Base-by-base conservation (phyloP, 2,113 vertebrate species). In the Dasyprocta punctata region DNA sequence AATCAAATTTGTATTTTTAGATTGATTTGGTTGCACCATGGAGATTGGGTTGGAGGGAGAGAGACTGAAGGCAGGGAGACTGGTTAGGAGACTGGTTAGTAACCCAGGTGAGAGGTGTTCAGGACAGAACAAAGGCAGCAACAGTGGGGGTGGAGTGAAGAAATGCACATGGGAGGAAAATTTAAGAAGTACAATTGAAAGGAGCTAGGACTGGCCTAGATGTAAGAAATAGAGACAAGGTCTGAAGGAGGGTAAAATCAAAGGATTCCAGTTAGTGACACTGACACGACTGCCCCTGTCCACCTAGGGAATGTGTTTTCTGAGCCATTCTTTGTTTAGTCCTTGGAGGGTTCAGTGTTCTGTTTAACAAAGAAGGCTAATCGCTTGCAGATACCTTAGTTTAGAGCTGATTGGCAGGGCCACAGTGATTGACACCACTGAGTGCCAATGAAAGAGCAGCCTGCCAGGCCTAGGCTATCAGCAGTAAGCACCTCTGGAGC, bases 321-420 rank as follows among this genome's bases (percentile, higher is more conserved):
- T 86, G 49, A 96, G 65, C 47, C 67, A 89, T 83, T 95, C 96
- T 97, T 95, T 97, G 91, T 96, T 96, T 61, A 91, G 71, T 94
- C 67, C 92, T 97, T 92, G 54, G 60, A 93, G 80, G 60, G 49
- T 84, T 94, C 93, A 90, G 92, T 77, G 84, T 95, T 94, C 65
- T 97, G 38, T 95, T 96, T 96, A 87, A 95, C 84, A 97, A 95
- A 96, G 94, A 96, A 96, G 71, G 90, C 63, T 94, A 96, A 87
- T 94, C 0, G 5, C 89, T 86, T 96, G 61, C 87, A 81, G 92
- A 96, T 95, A 75, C 56, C 81, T 94, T 94, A 65, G 52, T 82
- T 96, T 67, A 60, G 69, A 97, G 85, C 90, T 95, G 81, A 97
- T 90, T 95, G 92, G 94, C 67, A 97, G 81, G 82, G 9, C 44